Evolutionary conservation across 2,888 invertebrate species (phyloP).

Genomic region (Strigamia crassipes): DNA sequence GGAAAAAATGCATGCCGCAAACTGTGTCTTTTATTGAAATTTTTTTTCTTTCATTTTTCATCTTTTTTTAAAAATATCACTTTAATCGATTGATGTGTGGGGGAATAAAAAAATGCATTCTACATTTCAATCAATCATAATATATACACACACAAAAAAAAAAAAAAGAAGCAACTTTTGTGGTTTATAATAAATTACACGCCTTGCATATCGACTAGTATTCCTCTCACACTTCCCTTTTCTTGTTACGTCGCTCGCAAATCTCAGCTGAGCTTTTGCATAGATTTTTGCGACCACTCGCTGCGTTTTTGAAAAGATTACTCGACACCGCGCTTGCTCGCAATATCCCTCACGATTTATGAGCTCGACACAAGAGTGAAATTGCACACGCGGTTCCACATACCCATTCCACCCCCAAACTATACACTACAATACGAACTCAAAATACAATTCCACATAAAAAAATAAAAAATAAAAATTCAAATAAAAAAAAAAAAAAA

Average conservation of each 20-base stretch:
- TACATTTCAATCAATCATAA: too few species aligned
- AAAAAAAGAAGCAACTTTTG: not conserved
- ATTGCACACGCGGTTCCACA: slow-evolving; percentile 11
- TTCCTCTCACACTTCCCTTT: slow-evolving; percentile 6
- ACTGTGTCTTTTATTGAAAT: too few species aligned
- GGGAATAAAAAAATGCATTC: too few species aligned
- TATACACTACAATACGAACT: not conserved
- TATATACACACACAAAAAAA: not conserved
- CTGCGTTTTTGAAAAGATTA: slow-evolving; percentile 26
- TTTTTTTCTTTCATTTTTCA: too few species aligned
- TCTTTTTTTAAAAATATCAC: too few species aligned
- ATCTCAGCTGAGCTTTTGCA: slow-evolving; percentile 17
- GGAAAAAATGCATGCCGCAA: too few species aligned
- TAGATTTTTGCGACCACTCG: slow-evolving; percentile 26
- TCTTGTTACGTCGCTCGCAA: slow-evolving; percentile 13
- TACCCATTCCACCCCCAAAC: not conserved
- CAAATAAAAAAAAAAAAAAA: too few species aligned
- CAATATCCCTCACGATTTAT: slow-evolving; percentile 22
- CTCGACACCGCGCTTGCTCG: slow-evolving; percentile 12
- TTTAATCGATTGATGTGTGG: too few species aligned
- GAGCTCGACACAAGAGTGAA: slow-evolving; percentile 13
- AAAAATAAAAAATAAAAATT: slow-evolving; percentile 1
- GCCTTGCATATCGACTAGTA: not conserved
- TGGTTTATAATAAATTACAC: slow-evolving; percentile 31
- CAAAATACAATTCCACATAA: not conserved